Conservation (phyloP, 1,140 invertebrate genomes). For the Drosophila neocordata region DNA sequence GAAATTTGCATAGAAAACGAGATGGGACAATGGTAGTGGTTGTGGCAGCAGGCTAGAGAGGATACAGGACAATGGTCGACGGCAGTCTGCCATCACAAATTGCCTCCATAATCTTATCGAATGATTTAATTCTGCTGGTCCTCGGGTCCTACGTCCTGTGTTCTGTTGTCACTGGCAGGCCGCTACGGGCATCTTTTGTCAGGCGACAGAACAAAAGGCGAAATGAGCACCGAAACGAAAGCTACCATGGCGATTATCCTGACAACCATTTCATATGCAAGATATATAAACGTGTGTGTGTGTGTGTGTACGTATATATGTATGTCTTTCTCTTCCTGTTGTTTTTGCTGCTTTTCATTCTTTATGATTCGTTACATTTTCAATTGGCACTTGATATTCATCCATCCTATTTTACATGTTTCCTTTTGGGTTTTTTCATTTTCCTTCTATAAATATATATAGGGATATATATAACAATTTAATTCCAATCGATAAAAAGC, state of each 20-base stretch:
- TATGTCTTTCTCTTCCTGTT: slow-evolving; percentile 6
- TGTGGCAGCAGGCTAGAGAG: slow-evolving; percentile 2
- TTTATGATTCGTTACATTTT: slow-evolving; percentile 5
- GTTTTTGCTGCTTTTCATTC: not conserved
- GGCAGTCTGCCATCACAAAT: slow-evolving; percentile 28
- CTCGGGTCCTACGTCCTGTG: slow-evolving; percentile 33
- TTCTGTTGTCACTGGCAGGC: slow-evolving; percentile 26
- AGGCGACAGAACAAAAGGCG: slow-evolving; percentile 33
- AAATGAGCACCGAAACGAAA: slow-evolving; percentile 40
- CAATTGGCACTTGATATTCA: slow-evolving; percentile 7
- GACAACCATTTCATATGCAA: not conserved
- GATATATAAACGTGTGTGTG: not conserved
- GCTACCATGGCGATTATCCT: slow-evolving; percentile 22
- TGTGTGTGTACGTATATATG: no score
- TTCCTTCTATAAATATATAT: not conserved
- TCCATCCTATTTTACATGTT: slow-evolving; percentile 4
- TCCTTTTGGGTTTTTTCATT: not conserved
- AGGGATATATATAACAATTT: not conserved
- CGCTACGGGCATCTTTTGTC: slow-evolving; percentile 29
- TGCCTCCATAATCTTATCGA: slow-evolving; percentile 75
- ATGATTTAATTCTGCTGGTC: slow-evolving; percentile 71
- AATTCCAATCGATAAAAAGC: slow-evolving; percentile 8
- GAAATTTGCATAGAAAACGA: slow-evolving; percentile 68
- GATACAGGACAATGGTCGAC: slow-evolving; percentile 32
- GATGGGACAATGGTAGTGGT: slow-evolving; percentile 2